phyloP scores from a whole-genome alignment of 2,888 invertebrate species.

The Pocota personata region DNA sequence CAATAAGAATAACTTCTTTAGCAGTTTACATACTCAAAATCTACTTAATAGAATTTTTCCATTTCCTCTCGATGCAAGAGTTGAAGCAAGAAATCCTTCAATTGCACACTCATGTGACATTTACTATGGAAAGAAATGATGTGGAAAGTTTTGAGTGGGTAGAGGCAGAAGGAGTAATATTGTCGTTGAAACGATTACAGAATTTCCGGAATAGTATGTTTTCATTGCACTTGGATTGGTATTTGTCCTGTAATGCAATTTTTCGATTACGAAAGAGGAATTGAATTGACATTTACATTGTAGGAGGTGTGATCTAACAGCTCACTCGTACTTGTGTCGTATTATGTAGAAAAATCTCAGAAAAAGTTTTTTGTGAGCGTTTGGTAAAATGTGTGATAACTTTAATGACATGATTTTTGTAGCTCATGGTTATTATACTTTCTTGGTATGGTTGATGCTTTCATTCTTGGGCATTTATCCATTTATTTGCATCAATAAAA shows the following conservation, averaged over 20 bases:
- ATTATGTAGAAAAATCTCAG: neutral
- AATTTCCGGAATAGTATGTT: slow-evolving; percentile 55
- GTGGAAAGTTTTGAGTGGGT: slow-evolving; percentile 35
- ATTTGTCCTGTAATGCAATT: slow-evolving; percentile 70
- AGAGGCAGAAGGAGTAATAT: neutral
- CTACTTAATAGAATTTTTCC: slow-evolving; percentile 35
- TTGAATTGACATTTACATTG: slow-evolving; percentile 60
- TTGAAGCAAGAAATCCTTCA: slow-evolving; percentile 49
- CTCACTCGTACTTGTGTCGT: neutral
- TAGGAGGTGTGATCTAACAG: slow-evolving; percentile 13
- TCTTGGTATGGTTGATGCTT: no score
- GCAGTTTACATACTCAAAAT: slow-evolving; percentile 23
- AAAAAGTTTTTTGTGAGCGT: neutral
- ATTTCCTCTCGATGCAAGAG: slow-evolving; percentile 28
- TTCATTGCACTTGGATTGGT: slow-evolving; percentile 71
- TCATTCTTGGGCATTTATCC: no score
- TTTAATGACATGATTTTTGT: no score
- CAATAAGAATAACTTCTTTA: neutral
- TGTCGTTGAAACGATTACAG: slow-evolving; percentile 55
- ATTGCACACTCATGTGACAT: slow-evolving; percentile 56
- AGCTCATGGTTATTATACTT: no score
- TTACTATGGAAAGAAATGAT: slow-evolving; percentile 22
- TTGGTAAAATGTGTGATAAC: neutral
- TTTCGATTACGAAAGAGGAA: slow-evolving; percentile 60
- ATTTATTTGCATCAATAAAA: no score